phyloP scores from a whole-genome alignment of 1,140 invertebrate genomes.

The Drosophila sproati region DNA sequence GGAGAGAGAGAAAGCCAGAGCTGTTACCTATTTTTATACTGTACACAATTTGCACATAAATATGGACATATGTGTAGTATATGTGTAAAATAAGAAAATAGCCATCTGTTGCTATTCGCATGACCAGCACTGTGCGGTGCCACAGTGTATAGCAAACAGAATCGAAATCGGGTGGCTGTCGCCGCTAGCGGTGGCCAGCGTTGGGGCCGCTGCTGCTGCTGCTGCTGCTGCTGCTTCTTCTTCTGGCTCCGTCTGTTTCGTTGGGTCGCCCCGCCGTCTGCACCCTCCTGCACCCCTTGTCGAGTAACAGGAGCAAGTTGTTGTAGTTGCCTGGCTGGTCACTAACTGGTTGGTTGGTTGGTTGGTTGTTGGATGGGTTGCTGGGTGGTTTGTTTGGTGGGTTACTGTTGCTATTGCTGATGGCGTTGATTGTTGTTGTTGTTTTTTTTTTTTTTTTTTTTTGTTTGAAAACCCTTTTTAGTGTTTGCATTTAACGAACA shows the following conservation, averaged over 20 bases:
- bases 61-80: neutral
- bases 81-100: neutral
- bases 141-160: constrained; percentile 59
- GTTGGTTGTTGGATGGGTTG: constrained; percentile 24
- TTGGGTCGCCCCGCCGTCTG: constrained; percentile 21
- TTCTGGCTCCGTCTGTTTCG: constrained; percentile 15
- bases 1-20: neutral
- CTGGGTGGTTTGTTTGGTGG: no score
- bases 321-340: constrained; percentile 44
- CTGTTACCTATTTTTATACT: neutral
- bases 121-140: constrained; percentile 32
- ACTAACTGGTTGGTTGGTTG: constrained; percentile 43
- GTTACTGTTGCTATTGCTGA: constrained; percentile 40
- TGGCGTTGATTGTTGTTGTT: constrained; percentile 65
- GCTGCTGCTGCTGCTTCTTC: neutral
- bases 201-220: constrained; percentile 8
- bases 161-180: constrained; percentile 75
- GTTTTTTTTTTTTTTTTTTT: constrained; percentile 14
- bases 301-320: constrained; percentile 24
- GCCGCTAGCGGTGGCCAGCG: constrained; percentile 26
- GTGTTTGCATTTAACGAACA: constrained; percentile 83
- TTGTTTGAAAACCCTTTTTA: constrained; percentile 76
- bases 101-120: constrained; percentile 11
- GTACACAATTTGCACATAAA: neutral
- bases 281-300: constrained; percentile 9